Evolutionary conservation across 2,797 vertebrate genomes (phyloP).

Genomic region (Sarcophilus harrisii): DNA sequence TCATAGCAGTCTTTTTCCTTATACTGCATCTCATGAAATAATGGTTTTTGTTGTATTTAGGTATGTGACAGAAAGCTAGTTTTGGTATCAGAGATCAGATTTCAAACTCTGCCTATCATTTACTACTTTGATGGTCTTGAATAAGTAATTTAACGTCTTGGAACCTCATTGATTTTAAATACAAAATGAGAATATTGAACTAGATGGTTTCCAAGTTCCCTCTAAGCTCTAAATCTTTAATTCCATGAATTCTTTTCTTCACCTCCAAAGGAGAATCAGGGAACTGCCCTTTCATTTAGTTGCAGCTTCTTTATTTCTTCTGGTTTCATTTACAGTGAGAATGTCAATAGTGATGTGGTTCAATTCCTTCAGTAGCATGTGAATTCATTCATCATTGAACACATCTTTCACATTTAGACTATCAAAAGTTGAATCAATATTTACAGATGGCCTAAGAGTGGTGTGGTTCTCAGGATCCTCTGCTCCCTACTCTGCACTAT

Average conservation of each 20-base stretch:
- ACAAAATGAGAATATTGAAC: not conserved
- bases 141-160: not conserved
- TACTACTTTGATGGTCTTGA: not conserved
- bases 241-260: not conserved
- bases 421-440: not conserved
- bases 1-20: not conserved
- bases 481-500: not conserved
- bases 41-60: not conserved
- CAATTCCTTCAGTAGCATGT: not conserved
- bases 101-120: not conserved
- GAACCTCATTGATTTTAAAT: not conserved
- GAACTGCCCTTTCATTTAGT: not conserved
- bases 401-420: not conserved
- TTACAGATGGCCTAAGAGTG: not conserved
- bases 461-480: not conserved
- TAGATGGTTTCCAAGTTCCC: not conserved
- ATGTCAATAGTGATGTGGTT: not conserved
- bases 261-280: not conserved
- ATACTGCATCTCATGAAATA: not conserved
- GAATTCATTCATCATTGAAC: not conserved
- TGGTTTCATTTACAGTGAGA: not conserved
- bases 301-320: not conserved
- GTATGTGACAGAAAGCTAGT: not conserved
- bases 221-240: not conserved
- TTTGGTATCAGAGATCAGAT: not conserved